phyloP scores from a whole-genome alignment of 2,888 invertebrate species.

The Terebella lapidaria region DNA sequence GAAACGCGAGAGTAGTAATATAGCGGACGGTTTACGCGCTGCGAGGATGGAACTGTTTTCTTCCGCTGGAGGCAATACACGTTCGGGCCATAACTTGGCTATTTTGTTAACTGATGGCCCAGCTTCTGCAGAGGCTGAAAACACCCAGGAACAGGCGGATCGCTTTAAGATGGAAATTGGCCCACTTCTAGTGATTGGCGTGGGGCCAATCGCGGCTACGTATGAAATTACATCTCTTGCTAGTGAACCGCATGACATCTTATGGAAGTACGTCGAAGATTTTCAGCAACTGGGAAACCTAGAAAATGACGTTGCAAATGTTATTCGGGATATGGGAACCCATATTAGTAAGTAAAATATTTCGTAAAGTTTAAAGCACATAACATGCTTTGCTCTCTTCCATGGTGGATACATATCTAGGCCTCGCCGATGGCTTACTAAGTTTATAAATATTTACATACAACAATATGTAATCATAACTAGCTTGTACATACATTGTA shows the following conservation, averaged over 20 bases:
- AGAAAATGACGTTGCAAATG: too few species aligned
- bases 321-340: too few species aligned
- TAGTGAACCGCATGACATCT: neutral
- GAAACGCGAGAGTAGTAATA: neutral
- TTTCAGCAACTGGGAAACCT: too few species aligned
- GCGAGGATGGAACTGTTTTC: neutral
- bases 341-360: too few species aligned
- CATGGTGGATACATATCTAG: too few species aligned
- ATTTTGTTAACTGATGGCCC: neutral
- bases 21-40: neutral
- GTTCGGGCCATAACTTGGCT: neutral
- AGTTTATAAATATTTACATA: too few species aligned
- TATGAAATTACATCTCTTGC: neutral
- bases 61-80: neutral
- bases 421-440: too few species aligned
- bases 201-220: conserved; percentile 1
- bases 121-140: neutral
- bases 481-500: too few species aligned
- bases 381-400: too few species aligned
- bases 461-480: too few species aligned
- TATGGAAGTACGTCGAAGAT: too few species aligned
- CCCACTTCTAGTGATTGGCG: neutral
- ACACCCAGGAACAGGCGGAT: neutral
- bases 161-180: neutral
- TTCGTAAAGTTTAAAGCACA: too few species aligned